phyloP scores from a whole-genome alignment of 2,888 invertebrate genomes.

The Apoderus coryli region DNA sequence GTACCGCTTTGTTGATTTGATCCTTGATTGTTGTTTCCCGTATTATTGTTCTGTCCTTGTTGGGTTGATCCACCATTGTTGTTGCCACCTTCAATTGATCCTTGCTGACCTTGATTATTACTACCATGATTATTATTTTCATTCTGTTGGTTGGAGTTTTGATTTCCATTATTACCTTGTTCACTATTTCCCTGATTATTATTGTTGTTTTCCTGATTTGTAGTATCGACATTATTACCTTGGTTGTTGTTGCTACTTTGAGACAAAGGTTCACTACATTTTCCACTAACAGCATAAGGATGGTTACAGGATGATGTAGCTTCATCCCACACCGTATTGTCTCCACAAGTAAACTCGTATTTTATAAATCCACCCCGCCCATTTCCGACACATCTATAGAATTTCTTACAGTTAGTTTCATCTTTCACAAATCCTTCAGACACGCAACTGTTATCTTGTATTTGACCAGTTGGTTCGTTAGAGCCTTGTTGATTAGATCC shows the following conservation, averaged over 20 bases:
- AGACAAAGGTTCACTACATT: slow-evolving; percentile 13
- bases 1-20: slow-evolving; percentile 7
- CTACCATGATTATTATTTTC: slow-evolving; percentile 14
- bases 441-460: slow-evolving; percentile 12
- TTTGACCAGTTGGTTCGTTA: slow-evolving; percentile 7
- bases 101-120: slow-evolving; percentile 11
- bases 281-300: slow-evolving; percentile 37
- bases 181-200: slow-evolving; percentile 10
- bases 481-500: slow-evolving; percentile 10
- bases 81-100: slow-evolving; percentile 5
- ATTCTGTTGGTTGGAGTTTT: slow-evolving; percentile 14
- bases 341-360: slow-evolving; percentile 57
- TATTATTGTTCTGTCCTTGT: slow-evolving; percentile 1
- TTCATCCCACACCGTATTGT: slow-evolving; percentile 65
- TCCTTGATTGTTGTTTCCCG: slow-evolving; percentile 10
- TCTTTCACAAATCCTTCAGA: slow-evolving; percentile 56
- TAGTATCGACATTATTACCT: slow-evolving; percentile 9
- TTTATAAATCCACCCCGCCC: slow-evolving; percentile 43
- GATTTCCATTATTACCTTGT: slow-evolving; percentile 16
- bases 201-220: slow-evolving; percentile 7
- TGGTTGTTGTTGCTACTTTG: slow-evolving; percentile 9
- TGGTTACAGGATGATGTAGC: slow-evolving; percentile 54
- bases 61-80: slow-evolving; percentile 7
- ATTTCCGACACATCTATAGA: slow-evolving; percentile 58
- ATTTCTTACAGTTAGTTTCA: slow-evolving; percentile 51